These are phyloP conservation scores for Plebejus anna DNA, from an alignment of 2,888 invertebrate genomes.

Conservation along the genomic window DNA sequence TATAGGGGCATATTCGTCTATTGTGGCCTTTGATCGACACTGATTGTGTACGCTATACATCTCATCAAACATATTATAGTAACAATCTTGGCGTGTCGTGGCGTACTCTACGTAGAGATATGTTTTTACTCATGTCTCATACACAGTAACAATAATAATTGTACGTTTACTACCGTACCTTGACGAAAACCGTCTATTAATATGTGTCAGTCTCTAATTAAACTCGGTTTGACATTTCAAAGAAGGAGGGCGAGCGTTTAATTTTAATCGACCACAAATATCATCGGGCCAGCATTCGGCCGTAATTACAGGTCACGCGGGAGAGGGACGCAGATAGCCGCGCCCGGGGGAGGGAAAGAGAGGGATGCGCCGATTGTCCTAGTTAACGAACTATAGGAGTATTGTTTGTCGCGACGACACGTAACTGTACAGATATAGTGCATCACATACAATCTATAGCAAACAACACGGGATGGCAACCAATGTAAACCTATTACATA, in stretches of 20 bases:
- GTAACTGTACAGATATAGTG: slow-evolving; percentile 33
- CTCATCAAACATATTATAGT: no score
- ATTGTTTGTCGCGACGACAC: slow-evolving; percentile 63
- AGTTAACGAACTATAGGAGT: slow-evolving; percentile 65
- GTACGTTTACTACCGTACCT: neutral
- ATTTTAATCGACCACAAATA: slow-evolving; percentile 78
- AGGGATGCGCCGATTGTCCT: slow-evolving; percentile 67
- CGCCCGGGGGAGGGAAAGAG: slow-evolving; percentile 55
- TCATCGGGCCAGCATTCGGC: slow-evolving; percentile 72
- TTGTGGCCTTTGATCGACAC: no score
- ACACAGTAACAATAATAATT: neutral
- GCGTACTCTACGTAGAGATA: no score
- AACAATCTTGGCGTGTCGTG: no score
- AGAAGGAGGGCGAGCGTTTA: slow-evolving; percentile 76
- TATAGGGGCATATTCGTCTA: no score
- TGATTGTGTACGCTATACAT: no score
- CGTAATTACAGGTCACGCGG: slow-evolving; percentile 56
- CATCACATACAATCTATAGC: neutral
- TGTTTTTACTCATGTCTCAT: no score
- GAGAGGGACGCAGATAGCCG: slow-evolving; percentile 49
- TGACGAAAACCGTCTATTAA: slow-evolving; percentile 60
- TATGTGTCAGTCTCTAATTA: slow-evolving; percentile 68
- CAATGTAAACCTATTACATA: neutral
- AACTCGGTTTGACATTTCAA: slow-evolving; percentile 77
- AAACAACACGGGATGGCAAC: neutral